These are phyloP conservation scores for Sturnira hondurensis DNA, from an alignment of 2,113 vertebrate genomes.

Conservation along the genomic window DNA sequence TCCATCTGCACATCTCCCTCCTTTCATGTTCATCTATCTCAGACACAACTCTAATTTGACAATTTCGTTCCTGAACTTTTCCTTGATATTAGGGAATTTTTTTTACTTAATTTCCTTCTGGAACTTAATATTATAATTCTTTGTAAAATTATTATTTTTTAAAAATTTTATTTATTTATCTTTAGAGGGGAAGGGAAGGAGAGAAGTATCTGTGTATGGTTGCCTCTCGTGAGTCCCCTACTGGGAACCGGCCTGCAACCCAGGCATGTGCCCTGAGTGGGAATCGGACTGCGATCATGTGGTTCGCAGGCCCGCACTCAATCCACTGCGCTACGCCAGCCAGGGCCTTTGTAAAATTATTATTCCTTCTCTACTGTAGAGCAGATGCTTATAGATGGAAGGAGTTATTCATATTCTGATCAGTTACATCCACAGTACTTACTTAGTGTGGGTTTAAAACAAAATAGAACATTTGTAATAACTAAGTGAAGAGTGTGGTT, in stretches of 20 bases:
- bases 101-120: background rate
- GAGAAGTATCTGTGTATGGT: too few species aligned
- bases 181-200: too few species aligned
- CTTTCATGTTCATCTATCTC: background rate
- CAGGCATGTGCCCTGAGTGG: too few species aligned
- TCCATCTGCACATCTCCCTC: background rate
- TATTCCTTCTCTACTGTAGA: background rate
- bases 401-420: background rate
- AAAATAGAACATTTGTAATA: background rate
- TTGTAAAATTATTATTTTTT: background rate
- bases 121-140: background rate
- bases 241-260: too few species aligned
- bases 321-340: too few species aligned
- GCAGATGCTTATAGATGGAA: background rate
- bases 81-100: background rate
- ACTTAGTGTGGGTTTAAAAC: background rate
- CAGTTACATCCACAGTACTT: background rate
- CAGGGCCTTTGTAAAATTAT: background rate
- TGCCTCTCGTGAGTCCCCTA: too few species aligned
- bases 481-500: background rate
- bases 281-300: too few species aligned
- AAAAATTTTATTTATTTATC: too few species aligned
- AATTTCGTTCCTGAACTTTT: background rate
- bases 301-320: too few species aligned
- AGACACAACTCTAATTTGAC: background rate